phyloP scores from a whole-genome alignment of 2,113 vertebrate genomes.

The Phyllostomus discolor region DNA sequence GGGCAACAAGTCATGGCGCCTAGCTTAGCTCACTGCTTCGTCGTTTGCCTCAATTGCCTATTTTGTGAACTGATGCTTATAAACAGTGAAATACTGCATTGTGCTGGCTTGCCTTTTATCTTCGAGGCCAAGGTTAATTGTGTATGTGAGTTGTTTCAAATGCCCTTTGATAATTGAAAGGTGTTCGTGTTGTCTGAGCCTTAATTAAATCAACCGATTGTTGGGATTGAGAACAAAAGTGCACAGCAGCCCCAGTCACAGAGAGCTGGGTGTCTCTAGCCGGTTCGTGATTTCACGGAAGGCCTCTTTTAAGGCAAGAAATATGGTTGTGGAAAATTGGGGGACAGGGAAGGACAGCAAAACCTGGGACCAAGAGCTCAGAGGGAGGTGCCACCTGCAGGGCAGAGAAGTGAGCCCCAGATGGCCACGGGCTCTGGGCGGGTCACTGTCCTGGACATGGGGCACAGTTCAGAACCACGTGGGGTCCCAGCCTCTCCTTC shows the following conservation, averaged over 20 bases:
- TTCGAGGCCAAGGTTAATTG: not conserved
- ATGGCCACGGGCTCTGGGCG: not conserved
- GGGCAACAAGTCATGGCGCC: accelerated
- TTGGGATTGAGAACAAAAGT: not conserved
- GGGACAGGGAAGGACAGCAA: not conserved
- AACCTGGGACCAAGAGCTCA: not conserved
- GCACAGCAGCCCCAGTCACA: not conserved
- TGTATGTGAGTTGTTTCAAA: constrained; percentile 25
- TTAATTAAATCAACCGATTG: constrained; percentile 15
- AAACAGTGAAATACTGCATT: not conserved
- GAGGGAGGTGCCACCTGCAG: not conserved
- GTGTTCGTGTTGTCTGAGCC: not conserved
- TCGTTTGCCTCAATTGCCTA: not conserved
- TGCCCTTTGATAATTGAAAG: not conserved
- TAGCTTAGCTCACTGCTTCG: not conserved
- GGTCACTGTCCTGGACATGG: not conserved
- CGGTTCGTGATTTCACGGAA: not conserved
- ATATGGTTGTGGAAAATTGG: not conserved
- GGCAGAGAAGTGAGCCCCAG: not conserved
- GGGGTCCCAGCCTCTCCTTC: not conserved
- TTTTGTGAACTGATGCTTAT: not conserved
- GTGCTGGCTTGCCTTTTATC: not conserved
- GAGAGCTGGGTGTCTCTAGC: not conserved
- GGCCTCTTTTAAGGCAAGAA: not conserved
- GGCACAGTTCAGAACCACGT: not conserved